Conservation (phyloP, 2,797 vertebrate genomes). For the Myripristis murdjan region DNA sequence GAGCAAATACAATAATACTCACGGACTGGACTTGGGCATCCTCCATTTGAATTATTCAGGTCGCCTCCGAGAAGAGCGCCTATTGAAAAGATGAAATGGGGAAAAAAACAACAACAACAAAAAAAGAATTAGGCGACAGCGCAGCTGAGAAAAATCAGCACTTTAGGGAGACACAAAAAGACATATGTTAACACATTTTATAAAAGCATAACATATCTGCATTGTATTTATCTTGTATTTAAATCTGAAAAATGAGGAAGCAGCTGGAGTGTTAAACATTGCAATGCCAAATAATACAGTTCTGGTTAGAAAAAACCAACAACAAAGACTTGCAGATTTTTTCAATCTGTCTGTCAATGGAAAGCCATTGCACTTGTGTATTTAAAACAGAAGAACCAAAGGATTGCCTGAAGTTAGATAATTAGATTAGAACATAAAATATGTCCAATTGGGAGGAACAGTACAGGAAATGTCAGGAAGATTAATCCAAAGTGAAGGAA, state of each 20-base stretch:
- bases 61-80: slow-evolving; percentile 97
- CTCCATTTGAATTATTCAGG: slow-evolving; percentile 94
- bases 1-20: slow-evolving; percentile 77
- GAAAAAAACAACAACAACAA: too few relatives aligned
- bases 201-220: background rate
- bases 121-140: background rate
- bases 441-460: background rate
- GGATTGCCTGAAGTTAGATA: too few relatives aligned
- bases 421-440: too few relatives aligned
- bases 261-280: too few relatives aligned
- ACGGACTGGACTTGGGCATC: slow-evolving; percentile 97
- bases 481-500: slow-evolving; percentile 31
- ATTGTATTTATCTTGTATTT: background rate
- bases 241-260: background rate
- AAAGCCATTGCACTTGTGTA: too few relatives aligned
- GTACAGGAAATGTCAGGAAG: slow-evolving; percentile 36
- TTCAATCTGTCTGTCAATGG: too few relatives aligned
- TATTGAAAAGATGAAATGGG: slow-evolving; percentile 49
- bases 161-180: background rate
- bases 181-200: background rate
- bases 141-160: background rate
- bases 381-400: too few relatives aligned
- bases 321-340: too few relatives aligned
- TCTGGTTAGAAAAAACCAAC: too few relatives aligned
- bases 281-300: too few relatives aligned